A percentile compares a stretch with the other conserved stretches of the same genome.
These are phyloP conservation scores for Ichneumon xanthorius DNA, from an alignment of 2,888 invertebrate species.

Conservation along the genomic window DNA sequence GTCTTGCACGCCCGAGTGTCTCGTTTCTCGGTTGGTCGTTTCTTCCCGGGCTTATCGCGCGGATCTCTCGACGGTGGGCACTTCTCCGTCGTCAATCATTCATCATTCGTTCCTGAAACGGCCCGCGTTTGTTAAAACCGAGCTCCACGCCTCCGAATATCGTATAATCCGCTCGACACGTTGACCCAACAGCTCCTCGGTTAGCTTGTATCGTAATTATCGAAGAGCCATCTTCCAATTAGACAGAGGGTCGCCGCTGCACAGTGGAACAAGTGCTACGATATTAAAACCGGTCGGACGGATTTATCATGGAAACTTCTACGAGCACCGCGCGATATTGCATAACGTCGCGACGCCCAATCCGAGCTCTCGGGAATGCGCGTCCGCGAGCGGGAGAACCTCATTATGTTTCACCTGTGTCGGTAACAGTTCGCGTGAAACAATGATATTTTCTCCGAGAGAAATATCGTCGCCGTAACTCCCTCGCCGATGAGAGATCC, in stretches of 20 bases:
- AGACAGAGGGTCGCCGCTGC: slow-evolving; percentile 31
- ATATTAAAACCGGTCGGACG: slow-evolving; percentile 29
- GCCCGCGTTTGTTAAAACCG: slow-evolving; percentile 45
- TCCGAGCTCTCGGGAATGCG: not conserved
- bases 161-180: slow-evolving; percentile 11
- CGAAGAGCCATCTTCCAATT: slow-evolving; percentile 56
- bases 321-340: slow-evolving; percentile 26
- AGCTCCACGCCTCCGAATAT: slow-evolving; percentile 43
- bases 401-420: slow-evolving; percentile 31
- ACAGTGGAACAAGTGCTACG: slow-evolving; percentile 10
- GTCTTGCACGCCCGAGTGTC: slow-evolving; percentile 64
- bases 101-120: slow-evolving; percentile 56
- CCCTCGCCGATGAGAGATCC: slow-evolving; percentile 49
- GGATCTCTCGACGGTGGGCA: slow-evolving; percentile 76
- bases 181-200: slow-evolving; percentile 2
- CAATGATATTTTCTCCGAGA: slow-evolving; percentile 6
- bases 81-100: slow-evolving; percentile 69
- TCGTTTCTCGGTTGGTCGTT: slow-evolving; percentile 76
- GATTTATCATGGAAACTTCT: slow-evolving; percentile 26
- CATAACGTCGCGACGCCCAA: slow-evolving; percentile 38
- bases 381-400: slow-evolving; percentile 27
- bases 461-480: slow-evolving; percentile 39
- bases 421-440: not conserved
- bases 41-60: slow-evolving; percentile 73
- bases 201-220: slow-evolving; percentile 52